Base-by-base conservation (phyloP, 2,888 invertebrate species). In the Apamea sordens region DNA sequence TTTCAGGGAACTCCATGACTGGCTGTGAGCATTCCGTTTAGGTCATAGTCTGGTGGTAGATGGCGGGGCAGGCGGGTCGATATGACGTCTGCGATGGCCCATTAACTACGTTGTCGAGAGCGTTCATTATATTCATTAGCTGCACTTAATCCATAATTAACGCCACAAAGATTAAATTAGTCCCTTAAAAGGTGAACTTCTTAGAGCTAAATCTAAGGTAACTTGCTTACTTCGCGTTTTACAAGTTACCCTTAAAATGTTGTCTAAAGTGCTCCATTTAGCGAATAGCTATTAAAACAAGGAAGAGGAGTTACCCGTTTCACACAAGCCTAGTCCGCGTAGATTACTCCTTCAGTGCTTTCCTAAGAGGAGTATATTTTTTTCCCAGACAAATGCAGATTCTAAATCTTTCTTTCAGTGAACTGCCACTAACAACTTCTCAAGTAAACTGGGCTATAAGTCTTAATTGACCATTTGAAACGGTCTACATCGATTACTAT, bases 101-200 rank as follows among this genome's bases (percentile, higher is more conserved):
- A 91, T 91, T 92, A 92, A 80, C 78, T 81, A 76, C 81, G 76
- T 84, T 64, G 80, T 78, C 79, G 85, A 76, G 81, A 86, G 83
- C 86, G 86, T 91, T 91, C 86, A 92, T 92, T 92, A 92, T 89
- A 90, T 88, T 90, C 86, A 90, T 91, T 90, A 92, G 83, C 77
- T 82, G 71, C 76, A 84, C 80, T 82, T 86, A 78, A 68, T 71
- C 63, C 47, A 72, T 24, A 84, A 81, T 78, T 73, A 67, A 74
- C 41, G 44, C 73, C 18, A 32, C 77, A 63, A 76, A 79, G 50
- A 82, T 77, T 74, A 70, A 84, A 74, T 81, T 68, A 79, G 53
- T 71, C 61, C 18, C 36, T n/a, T 65, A 64, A 80, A 78, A 74
- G n/a, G 32, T 32, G 64, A 70, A 77, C 41, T 78, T 65, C 67